These are phyloP conservation scores for Lampris megalopsis DNA, from an alignment of 2,113 vertebrate species.

Conservation along the genomic window DNA sequence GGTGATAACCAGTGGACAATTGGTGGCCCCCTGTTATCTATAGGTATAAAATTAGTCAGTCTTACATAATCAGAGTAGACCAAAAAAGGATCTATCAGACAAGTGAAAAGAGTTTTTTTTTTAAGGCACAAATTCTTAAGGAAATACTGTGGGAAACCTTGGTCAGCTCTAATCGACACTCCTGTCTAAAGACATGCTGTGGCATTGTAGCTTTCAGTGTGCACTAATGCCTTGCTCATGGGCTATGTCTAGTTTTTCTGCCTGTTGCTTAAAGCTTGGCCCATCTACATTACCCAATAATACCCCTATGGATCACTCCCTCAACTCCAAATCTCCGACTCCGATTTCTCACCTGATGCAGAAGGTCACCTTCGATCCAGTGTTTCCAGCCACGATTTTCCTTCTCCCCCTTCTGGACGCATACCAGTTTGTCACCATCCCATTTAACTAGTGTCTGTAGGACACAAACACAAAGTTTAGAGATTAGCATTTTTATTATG, in stretches of 20 bases:
- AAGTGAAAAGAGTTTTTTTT: too few species aligned
- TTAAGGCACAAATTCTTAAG: too few species aligned
- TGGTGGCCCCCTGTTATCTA: not conserved
- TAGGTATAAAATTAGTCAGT: not conserved
- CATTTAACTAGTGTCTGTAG: conserved; percentile 88
- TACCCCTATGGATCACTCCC: not conserved
- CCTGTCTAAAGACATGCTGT: too few species aligned
- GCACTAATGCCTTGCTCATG: too few species aligned
- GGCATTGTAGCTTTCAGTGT: too few species aligned
- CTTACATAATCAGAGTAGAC: too few species aligned
- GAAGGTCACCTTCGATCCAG: conserved; percentile 92
- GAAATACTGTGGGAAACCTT: too few species aligned
- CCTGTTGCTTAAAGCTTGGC: not conserved
- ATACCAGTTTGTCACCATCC: conserved; percentile 92
- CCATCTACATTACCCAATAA: not conserved
- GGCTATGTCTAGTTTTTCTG: not conserved
- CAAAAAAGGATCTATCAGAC: too few species aligned
- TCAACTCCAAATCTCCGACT: not conserved
- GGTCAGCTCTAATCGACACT: too few species aligned
- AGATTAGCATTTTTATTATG: not conserved
- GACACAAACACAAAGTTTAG: conserved; percentile 3
- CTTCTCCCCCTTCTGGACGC: conserved; percentile 95
- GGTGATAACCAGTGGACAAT: too few species aligned
- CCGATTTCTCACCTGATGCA: conserved; percentile 87
- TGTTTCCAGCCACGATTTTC: conserved; percentile 94